phyloP scores from a whole-genome alignment of 2,113 vertebrate species.

The Phycodurus eques region DNA sequence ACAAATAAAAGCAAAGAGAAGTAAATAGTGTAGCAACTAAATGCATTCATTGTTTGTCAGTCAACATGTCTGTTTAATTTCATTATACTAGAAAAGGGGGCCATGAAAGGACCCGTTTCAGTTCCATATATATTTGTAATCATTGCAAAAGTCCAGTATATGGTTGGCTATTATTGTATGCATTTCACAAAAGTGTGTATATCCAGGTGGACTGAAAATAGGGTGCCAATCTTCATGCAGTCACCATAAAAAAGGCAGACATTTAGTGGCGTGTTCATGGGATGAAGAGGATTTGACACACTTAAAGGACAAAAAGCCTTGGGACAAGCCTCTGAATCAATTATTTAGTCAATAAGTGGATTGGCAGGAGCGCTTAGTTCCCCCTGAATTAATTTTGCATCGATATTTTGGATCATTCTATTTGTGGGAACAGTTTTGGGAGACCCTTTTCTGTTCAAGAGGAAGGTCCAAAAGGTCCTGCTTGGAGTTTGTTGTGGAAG shows the following conservation, averaged over 20 bases:
- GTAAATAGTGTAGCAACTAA: background rate
- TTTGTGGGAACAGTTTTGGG: background rate
- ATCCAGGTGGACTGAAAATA: background rate
- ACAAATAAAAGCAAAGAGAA: background rate
- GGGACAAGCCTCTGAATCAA: conserved; percentile 1
- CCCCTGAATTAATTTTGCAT: background rate
- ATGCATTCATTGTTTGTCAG: too few species aligned
- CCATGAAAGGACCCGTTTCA: background rate
- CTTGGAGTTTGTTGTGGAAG: background rate
- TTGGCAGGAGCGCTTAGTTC: background rate
- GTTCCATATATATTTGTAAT: background rate
- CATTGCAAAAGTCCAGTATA: background rate
- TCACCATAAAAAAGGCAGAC: background rate
- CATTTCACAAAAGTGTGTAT: background rate
- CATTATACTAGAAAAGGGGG: background rate
- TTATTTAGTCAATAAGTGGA: conserved; percentile 6
- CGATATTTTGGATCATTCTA: background rate
- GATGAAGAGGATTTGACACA: background rate
- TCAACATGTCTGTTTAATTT: background rate
- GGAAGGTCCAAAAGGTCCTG: background rate
- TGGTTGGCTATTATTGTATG: background rate
- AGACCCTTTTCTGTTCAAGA: background rate
- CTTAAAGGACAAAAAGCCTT: background rate
- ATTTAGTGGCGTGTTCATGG: background rate
- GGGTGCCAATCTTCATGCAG: background rate